Evolutionary conservation across 2,797 vertebrate species (phyloP).

Genomic region (Molossus molossus): DNA sequence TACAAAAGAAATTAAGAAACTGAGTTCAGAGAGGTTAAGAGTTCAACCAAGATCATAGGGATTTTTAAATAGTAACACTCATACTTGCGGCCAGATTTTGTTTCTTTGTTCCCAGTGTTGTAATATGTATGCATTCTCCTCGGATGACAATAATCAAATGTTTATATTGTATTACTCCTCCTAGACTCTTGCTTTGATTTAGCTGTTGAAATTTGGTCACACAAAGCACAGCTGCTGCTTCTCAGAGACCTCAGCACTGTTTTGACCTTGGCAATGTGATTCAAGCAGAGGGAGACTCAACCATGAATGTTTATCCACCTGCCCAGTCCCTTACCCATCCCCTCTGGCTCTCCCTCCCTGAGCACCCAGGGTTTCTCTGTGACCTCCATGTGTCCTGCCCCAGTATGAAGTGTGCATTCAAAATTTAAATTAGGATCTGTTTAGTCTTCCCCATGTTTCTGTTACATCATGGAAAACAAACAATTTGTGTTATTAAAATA

Average conservation of each 20-base stretch:
- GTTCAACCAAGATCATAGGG: not conserved
- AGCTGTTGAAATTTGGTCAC: conserved; percentile 36
- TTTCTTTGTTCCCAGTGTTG: not conserved
- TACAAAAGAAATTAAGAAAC: not conserved
- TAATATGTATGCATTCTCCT: not conserved
- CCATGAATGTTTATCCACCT: conserved; percentile 17
- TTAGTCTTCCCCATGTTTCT: not conserved
- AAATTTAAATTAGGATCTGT: conserved; percentile 31
- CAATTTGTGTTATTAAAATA: not conserved
- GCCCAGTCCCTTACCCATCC: not conserved
- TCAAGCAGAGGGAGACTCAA: conserved; percentile 39
- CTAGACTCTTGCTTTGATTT: conserved; percentile 51
- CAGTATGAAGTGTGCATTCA: not conserved
- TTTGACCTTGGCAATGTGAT: conserved; percentile 57
- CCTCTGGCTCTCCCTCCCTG: not conserved
- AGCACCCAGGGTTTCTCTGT: not conserved
- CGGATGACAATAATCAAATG: conserved; percentile 15
- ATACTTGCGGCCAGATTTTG: not conserved
- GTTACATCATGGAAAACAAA: not conserved
- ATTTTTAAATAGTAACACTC: conserved; percentile 24
- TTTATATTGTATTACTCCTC: not conserved
- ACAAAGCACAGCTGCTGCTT: conserved; percentile 55
- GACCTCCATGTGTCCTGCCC: not conserved
- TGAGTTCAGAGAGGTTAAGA: not conserved
- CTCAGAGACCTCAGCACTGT: not conserved